phyloP scores from a whole-genome alignment of 1,140 invertebrate species.

The Plectus sambesii region DNA sequence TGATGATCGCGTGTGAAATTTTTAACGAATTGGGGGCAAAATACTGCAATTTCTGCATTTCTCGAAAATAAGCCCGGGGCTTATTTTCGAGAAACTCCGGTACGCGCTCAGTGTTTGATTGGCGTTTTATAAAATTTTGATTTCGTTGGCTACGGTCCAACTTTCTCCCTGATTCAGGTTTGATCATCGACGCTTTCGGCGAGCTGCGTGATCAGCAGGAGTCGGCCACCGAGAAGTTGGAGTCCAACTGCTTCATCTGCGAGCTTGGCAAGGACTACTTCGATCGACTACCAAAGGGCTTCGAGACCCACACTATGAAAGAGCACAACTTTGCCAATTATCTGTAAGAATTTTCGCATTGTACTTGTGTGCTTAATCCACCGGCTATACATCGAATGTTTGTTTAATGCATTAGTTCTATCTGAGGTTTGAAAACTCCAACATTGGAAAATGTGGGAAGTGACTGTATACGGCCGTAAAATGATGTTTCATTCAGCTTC shows the following conservation, averaged over 20 bases:
- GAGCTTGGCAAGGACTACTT: conserved; percentile 98
- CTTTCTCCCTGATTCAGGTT: conserved; percentile 58
- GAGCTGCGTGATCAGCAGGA: conserved; percentile 98
- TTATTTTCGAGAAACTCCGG: too few species aligned
- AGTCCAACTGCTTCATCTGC: conserved; percentile 98
- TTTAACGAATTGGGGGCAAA: too few species aligned
- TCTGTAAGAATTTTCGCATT: conserved; percentile 61
- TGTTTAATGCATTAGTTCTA: too few species aligned
- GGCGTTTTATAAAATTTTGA: conserved; percentile 11
- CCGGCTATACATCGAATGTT: too few species aligned
- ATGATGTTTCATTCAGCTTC: conserved; percentile 62
- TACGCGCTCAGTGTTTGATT: too few species aligned
- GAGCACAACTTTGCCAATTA: conserved; percentile 99
- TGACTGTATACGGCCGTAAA: too few species aligned
- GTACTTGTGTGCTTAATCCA: conserved; percentile 5
- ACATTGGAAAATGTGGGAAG: too few species aligned
- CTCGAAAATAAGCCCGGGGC: too few species aligned
- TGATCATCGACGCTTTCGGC: conserved; percentile 99
- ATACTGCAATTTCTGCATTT: too few species aligned
- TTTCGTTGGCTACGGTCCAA: neutral
- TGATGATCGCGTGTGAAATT: too few species aligned
- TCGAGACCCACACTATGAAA: conserved; percentile 86
- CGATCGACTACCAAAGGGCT: conserved; percentile 86
- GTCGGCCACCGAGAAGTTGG: conserved; percentile 97
- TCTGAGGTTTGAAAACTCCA: too few species aligned